These are phyloP conservation scores for Himalopsyche phryganea DNA, from an alignment of 1,140 invertebrate genomes.

Conservation along the genomic window DNA sequence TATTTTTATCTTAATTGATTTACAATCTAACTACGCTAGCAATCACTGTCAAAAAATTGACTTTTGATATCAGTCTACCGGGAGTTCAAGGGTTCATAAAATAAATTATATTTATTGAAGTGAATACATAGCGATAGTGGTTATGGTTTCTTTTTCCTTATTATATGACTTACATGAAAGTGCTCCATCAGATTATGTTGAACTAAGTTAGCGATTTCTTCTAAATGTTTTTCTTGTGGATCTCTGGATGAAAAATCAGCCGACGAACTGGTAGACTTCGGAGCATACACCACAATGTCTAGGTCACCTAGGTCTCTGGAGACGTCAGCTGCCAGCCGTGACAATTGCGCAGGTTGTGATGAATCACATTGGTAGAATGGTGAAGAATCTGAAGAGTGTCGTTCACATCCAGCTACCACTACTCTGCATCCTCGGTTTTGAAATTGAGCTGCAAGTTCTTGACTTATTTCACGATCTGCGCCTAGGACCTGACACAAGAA, in stretches of 20 bases:
- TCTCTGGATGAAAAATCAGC: not conserved
- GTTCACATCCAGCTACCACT: not conserved
- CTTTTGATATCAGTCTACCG: no score
- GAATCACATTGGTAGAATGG: conserved; percentile 15
- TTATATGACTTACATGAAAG: conserved; percentile 26
- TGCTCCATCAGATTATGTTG: conserved; percentile 23
- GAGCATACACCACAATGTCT: conserved; percentile 21
- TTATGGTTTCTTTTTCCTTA: no score
- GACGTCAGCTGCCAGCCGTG: conserved; percentile 7
- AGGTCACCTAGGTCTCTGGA: conserved; percentile 9
- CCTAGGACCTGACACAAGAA: conserved; percentile 24
- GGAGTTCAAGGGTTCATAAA: no score
- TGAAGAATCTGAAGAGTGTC: not conserved
- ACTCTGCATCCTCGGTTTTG: conserved; percentile 9
- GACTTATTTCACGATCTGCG: conserved; percentile 15
- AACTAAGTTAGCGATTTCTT: conserved; percentile 20
- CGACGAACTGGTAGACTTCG: not conserved
- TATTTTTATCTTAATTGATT: no score
- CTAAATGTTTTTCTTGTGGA: conserved; percentile 7
- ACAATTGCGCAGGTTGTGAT: conserved; percentile 3
- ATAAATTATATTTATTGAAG: no score
- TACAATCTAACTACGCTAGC: no score
- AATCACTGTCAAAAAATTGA: no score
- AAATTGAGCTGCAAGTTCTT: conserved; percentile 18
- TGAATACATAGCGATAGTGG: no score